Evolutionary conservation across 2,113 vertebrate species (phyloP).

Genomic region (Ifrita kowaldi): DNA sequence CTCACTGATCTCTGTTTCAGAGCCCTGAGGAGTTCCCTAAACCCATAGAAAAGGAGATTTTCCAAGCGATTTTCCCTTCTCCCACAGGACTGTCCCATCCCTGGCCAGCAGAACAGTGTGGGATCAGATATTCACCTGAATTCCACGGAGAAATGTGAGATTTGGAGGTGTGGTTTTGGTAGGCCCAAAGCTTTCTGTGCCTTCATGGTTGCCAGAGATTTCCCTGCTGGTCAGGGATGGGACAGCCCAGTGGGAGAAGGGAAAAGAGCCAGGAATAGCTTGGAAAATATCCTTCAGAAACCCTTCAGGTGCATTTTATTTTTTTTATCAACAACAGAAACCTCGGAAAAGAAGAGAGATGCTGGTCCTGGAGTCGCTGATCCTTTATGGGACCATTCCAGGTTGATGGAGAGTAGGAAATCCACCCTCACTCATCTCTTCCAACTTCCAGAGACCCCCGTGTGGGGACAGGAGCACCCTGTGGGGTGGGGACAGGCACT

Average conservation of each 20-base stretch:
- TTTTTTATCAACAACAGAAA: not conserved
- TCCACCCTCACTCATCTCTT: not conserved
- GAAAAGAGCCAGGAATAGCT: not conserved
- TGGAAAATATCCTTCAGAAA: not conserved
- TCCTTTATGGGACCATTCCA: not conserved
- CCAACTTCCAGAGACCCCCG: not conserved
- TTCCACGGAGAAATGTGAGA: not conserved
- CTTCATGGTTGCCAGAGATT: not conserved
- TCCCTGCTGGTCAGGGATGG: not conserved
- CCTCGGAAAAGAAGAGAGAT: not conserved
- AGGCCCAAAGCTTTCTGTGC: not conserved
- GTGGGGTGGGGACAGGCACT: not conserved
- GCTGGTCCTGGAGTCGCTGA: not conserved
- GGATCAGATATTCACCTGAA: not conserved
- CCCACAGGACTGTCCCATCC: not conserved
- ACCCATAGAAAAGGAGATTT: not conserved
- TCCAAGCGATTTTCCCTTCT: not conserved
- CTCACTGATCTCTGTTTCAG: not conserved
- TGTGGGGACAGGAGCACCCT: not conserved
- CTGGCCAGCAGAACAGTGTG: not conserved
- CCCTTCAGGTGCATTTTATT: not conserved
- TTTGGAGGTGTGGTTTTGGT: not conserved
- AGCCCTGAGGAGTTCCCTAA: not conserved
- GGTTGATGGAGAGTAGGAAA: not conserved
- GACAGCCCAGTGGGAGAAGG: not conserved